A percentile compares a stretch with the other conserved stretches of the same genome.
Evolutionary conservation across 1,140 invertebrate genomes (phyloP).

Genomic region (Goniozus legneri): DNA sequence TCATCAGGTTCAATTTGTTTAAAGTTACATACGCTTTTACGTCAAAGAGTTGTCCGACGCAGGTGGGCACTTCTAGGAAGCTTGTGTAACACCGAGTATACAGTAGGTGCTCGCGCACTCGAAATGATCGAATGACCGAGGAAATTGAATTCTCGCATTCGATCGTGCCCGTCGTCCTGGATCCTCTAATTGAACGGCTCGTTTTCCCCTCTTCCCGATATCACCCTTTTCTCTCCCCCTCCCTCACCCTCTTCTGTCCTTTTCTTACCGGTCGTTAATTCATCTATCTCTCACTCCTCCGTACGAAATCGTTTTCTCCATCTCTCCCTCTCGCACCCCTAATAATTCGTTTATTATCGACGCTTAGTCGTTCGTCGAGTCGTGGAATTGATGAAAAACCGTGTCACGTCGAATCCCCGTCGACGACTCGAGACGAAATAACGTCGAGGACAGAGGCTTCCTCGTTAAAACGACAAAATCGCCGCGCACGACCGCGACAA

Average conservation of each 20-base stretch:
- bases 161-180: constrained; percentile 29
- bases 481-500: too few relatives aligned
- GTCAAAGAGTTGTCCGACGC: too few relatives aligned
- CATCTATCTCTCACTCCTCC: constrained; percentile 2
- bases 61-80: too few relatives aligned
- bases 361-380: constrained; percentile 19
- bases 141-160: constrained; percentile 40
- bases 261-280: constrained; percentile 11
- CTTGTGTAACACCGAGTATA: too few relatives aligned
- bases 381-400: constrained; percentile 5
- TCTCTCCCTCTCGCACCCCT: background rate
- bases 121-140: constrained; percentile 40
- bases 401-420: background rate
- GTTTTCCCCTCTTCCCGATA: constrained; percentile 17
- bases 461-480: too few relatives aligned
- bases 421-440: too few relatives aligned
- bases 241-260: background rate
- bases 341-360: constrained; percentile 27
- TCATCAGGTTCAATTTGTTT: too few relatives aligned
- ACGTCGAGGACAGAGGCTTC: too few relatives aligned
- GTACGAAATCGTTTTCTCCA: background rate
- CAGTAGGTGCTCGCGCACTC: constrained; percentile 18
- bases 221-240: constrained; percentile 1
- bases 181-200: constrained; percentile 39
- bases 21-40: too few relatives aligned